Evolutionary conservation across 1,140 invertebrate species (phyloP), one percentile per base, ranked within the genome.

Genomic region (Micrasema minimum): DNA sequence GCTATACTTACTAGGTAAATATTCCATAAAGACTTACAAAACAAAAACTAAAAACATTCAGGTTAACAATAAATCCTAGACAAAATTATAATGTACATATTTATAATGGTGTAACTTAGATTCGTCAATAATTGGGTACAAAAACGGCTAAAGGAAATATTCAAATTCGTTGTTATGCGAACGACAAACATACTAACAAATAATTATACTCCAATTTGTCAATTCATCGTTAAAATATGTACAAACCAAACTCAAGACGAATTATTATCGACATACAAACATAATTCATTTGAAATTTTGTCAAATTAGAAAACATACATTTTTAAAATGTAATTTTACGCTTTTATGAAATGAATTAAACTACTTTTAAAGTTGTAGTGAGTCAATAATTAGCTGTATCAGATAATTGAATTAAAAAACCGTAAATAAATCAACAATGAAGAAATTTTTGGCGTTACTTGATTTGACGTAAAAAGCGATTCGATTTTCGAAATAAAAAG

Each of bases 31-130:
- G 64, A 67, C 65, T 67, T 67, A 51, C 20, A 66, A 50, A 67
- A 67, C 7, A 53, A 67, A 53, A 67, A 51, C 11, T 53, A 37
- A 50, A n/a, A 67, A 41, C 53, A 53, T 55, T 51, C 43, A 67
- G 43, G 22, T 37, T 51, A 53, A 55, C 50, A 53, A 55, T 67
- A 41, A 67, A 16, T 67, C 31, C 31, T 16, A 14, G 26, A 31
- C 26, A 50, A 67, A 67, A 67, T 50, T 55, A 53, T 53, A 67
- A 67, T 67, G 31, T 67, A 67, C 50, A 67, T 55, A 66, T 66
- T 31, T 66, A 66, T 66, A 66, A 50, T 46, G n/a, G 31, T 20
- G 22, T 38, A 59, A 57, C 11, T 31, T 11, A 62, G 9, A 64
- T 46, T 45, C 38, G 20, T 45, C 43, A 43, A 31, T 14, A 50